Evolutionary conservation across 1,140 invertebrate genomes (phyloP), one percentile per base, ranked within the genome.

Genomic region (Cyclargus thomasi): DNA sequence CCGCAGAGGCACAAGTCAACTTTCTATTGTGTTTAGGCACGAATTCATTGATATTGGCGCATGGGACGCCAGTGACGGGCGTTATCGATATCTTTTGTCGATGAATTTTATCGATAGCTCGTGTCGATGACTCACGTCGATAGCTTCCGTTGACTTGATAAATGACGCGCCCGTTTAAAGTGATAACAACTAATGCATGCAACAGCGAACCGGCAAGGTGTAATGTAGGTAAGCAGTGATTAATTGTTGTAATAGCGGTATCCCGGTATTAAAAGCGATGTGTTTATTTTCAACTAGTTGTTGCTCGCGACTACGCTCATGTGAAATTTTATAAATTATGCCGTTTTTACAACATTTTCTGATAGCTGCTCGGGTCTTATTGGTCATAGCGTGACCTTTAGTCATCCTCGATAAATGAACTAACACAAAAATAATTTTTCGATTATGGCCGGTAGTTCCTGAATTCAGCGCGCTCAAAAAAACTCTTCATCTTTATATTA

Each of bases 1-100:
- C 53, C 81, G 62, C 70, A 67, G n/a, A n/a, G 74, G 71, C 67
- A 68, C 59, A 62, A 83, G 78, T 85, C 80, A 85, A 85, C 85
- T 87, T 87, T 85, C 84, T 85, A 81, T 87, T 87, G 85, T 85
- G 78, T 75, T 71, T 75, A 65, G 75, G 72, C 76, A 80, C 78
- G 81, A 76, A 74, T 79, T 81, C 80, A 84, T 85, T 79, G 82
- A 87, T 87, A 83, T 81, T 81, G 63, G 73, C 67, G 72, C 72
- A 72, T 70, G 36, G 53, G 64, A 67, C 62, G 53, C 68, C 77
- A 82, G 76, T 71, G 79, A 75, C 69, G 78, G n/a, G 70, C 18
- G 67, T 11, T 73, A 57, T 77, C 70, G 75, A 73, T 47, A 47
- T 3, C 3, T 47, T 8, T 47, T 47, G 39, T 47, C 39, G 39